Conservation (phyloP, 2,888 invertebrate species). For the Lypha dubia region DNA sequence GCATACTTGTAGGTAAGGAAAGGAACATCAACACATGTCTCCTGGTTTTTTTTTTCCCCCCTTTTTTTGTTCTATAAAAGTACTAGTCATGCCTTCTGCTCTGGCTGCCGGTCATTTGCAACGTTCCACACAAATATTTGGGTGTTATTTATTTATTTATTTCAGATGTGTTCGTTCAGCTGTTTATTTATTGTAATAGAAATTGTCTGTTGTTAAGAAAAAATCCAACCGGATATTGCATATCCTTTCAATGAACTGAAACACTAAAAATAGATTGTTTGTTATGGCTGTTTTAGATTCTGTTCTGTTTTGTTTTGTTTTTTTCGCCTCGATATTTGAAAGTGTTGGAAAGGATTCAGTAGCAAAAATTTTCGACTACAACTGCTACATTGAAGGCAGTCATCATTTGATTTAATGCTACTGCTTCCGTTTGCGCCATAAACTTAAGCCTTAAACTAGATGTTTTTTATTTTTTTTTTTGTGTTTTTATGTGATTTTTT, state of each 20-base stretch:
- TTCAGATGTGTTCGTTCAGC: conserved; percentile 24
- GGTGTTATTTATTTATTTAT: conserved; percentile 67
- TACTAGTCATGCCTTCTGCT: conserved; percentile 1
- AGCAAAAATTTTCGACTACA: conserved; percentile 19
- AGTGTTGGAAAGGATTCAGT: conserved; percentile 21
- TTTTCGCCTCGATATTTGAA: conserved; percentile 28
- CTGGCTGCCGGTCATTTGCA: conserved; percentile 22
- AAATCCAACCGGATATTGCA: conserved; percentile 68
- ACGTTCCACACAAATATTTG: conserved; percentile 42
- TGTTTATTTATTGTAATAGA: conserved; percentile 56
- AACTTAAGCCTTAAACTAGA: conserved; percentile 68
- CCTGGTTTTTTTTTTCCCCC: too few relatives aligned
- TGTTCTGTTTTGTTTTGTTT: neutral
- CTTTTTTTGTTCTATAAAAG: neutral
- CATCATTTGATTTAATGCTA: conserved; percentile 71
- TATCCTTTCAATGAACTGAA: conserved; percentile 71
- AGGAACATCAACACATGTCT: conserved; percentile 43
- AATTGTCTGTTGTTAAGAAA: conserved; percentile 37
- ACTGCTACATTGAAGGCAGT: conserved; percentile 56
- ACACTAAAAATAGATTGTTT: conserved; percentile 68
- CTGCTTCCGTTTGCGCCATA: conserved; percentile 70
- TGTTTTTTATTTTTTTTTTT: conserved; percentile 20
- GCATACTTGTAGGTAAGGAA: neutral
- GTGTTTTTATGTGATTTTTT: conserved; percentile 25
- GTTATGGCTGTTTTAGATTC: conserved; percentile 37